phyloP scores from a whole-genome alignment of 2,113 vertebrate species.

The Plectropomus leopardus region DNA sequence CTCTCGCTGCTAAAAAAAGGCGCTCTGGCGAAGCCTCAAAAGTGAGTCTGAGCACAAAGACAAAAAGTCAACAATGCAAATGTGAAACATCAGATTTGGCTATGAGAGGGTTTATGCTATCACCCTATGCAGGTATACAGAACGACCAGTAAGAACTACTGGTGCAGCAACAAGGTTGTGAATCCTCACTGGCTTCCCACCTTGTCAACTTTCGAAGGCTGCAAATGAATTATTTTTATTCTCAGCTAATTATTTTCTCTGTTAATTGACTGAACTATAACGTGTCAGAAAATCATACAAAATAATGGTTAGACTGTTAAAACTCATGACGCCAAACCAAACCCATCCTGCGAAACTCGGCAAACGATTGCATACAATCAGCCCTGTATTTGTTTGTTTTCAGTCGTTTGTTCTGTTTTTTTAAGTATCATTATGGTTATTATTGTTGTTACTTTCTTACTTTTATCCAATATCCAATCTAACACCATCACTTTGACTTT shows the following conservation, averaged over 20 bases:
- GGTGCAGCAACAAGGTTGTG: background rate
- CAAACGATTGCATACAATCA: too few species aligned
- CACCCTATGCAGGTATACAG: too few species aligned
- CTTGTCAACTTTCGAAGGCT: background rate
- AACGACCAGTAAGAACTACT: background rate
- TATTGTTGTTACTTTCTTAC: too few species aligned
- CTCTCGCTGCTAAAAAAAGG: conserved; percentile 25
- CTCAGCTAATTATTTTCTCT: background rate
- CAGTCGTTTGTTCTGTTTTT: too few species aligned
- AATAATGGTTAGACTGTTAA: too few species aligned
- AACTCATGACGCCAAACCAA: too few species aligned
- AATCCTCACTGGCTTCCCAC: background rate
- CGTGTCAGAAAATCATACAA: background rate
- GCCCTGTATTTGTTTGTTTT: too few species aligned
- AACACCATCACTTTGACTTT: too few species aligned
- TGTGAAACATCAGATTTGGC: background rate
- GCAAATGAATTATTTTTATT: background rate
- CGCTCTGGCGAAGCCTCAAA: background rate
- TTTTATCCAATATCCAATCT: too few species aligned
- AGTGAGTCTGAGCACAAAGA: conserved; percentile 19
- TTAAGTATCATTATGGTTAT: too few species aligned
- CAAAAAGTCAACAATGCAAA: background rate
- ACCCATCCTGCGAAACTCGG: too few species aligned
- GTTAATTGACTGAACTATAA: background rate
- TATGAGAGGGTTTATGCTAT: background rate